phyloP scores from a whole-genome alignment of 64 coral and sea anemone species.

The Montipora capricornis region DNA sequence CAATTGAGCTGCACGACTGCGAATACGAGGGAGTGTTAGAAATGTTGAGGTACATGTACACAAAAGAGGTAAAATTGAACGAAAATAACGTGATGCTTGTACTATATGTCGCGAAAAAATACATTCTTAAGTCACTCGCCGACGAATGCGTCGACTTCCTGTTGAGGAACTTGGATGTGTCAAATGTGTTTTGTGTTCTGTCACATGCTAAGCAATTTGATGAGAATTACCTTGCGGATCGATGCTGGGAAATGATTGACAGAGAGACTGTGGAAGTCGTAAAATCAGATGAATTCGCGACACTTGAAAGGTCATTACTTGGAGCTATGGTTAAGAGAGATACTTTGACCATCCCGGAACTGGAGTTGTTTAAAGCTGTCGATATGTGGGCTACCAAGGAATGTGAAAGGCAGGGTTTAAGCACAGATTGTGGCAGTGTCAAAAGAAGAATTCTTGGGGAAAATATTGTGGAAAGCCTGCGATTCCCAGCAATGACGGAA shows the following conservation, averaged over 20 bases:
- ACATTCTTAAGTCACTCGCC: background rate
- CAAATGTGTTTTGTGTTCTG: background rate
- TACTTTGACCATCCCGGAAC: background rate
- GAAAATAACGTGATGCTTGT: background rate
- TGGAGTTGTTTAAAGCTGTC: constrained; percentile 1
- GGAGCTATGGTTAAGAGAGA: background rate
- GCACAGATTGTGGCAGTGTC: background rate
- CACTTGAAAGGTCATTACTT: background rate
- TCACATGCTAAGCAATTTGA: background rate
- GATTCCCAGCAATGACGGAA: background rate
- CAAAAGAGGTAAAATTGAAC: background rate
- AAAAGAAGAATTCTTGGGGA: constrained; percentile 17
- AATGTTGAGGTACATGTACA: background rate
- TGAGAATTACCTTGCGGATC: background rate
- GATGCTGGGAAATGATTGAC: background rate
- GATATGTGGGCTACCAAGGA: background rate
- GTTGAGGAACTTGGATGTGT: background rate
- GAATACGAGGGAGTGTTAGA: background rate
- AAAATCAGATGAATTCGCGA: background rate
- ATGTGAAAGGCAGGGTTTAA: background rate
- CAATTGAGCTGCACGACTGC: constrained; percentile 2
- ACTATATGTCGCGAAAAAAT: background rate
- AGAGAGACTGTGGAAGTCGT: background rate
- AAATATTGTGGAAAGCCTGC: background rate
- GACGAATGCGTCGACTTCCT: background rate